A percentile compares a stretch with the other conserved stretches of the same genome.
Evolutionary conservation across 2,888 invertebrate species (phyloP).

Genomic region (Chloroclystis v-ata): DNA sequence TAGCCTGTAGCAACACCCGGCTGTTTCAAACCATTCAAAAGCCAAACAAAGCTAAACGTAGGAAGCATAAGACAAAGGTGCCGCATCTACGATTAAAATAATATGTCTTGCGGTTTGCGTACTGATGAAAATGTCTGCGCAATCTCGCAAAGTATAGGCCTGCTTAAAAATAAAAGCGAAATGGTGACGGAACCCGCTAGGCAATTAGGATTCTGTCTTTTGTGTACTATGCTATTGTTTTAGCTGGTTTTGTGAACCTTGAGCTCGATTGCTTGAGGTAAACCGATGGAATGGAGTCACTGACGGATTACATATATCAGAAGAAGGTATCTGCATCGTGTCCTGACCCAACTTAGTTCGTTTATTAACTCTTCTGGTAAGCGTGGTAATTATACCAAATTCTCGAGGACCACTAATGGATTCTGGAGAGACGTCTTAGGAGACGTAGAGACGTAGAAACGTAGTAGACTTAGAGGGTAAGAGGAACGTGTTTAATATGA

Average conservation of each 20-base stretch:
- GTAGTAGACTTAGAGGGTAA: no score
- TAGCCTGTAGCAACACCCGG: conserved; percentile 8
- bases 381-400: no score
- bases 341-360: no score
- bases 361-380: no score
- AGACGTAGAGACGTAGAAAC: no score
- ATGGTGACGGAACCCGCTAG: conserved; percentile 46
- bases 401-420: no score
- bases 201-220: conserved; percentile 63
- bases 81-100: conserved; percentile 65
- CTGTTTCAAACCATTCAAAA: conserved; percentile 24
- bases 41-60: conserved; percentile 38
- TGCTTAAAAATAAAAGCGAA: conserved; percentile 70
- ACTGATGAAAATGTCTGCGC: conserved; percentile 68
- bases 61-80: conserved; percentile 49
- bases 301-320: no score
- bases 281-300: no score
- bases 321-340: no score
- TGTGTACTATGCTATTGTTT: conserved; percentile 22
- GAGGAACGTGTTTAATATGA: no score
- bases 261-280: neutral
- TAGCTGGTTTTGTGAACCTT: neutral
- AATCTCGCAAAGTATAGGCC: conserved; percentile 69
- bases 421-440: no score
- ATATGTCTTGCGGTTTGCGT: conserved; percentile 61